Evolutionary conservation across 1,140 invertebrate genomes (phyloP), one percentile per base, ranked within the genome.

Genomic region (Trinorchestia longiramus): DNA sequence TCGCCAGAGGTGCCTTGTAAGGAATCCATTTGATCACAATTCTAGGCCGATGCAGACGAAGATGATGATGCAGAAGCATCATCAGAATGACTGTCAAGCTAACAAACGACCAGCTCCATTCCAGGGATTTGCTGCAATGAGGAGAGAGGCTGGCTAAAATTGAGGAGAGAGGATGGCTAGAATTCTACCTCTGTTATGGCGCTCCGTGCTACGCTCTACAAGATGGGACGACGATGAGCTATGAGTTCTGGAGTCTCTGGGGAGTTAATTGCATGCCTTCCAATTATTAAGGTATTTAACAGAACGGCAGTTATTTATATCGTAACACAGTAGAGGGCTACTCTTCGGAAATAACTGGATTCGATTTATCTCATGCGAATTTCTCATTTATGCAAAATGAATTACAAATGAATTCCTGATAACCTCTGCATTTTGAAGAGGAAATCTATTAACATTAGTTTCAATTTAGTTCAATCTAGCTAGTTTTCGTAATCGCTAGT

Each of bases 1-100:
- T 77, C 62, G 62, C 62, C 62, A 23, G 62, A 77, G 62, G 62
- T 77, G 62, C 62, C 36, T 77, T 77, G 62, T 77, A 77, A 77
- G 62, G 62, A 77, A 77, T 77, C 62, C 62, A 77, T 77, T 77
- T 77, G 62, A 77, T 77, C 62, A 77, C 62, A 77, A 77, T 77
- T 77, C 62, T 77, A 77, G 62, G 62, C 62, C 62, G 62, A 77
- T 77, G 62, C 62, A 28, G 62, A 77, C 62, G 62, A 77, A 77
- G 62, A 77, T 77, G 62, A 77, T 77, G 62, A 77, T 77, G 62
- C 62, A 77, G 62, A 77, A 77, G 62, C 62, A 77, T 77, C 62
- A 77, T 77, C 62, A 77, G 62, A 77, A 77, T 77, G 62, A 77
- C 62, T 77, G 62, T 77, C 62, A 36, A 77, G 62, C 62, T 77